These are phyloP conservation scores for Dryococelus australis DNA, from an alignment of 2,888 invertebrate species.

Conservation along the genomic window DNA sequence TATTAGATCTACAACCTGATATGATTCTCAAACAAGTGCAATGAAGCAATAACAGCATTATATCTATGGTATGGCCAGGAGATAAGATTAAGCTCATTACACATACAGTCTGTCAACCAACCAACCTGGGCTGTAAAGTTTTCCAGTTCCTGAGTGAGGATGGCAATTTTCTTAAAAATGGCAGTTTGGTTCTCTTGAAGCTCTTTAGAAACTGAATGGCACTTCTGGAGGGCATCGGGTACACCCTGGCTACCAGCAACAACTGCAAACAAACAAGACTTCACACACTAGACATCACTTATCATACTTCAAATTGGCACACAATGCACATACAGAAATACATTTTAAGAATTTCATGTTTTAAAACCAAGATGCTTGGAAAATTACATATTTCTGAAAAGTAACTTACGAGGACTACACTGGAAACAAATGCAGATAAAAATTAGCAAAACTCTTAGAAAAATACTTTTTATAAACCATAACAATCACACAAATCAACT, in stretches of 20 bases:
- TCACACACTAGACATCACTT: neutral
- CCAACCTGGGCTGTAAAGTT: constrained; percentile 1
- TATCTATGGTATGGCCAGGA: neutral
- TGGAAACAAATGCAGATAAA: no score
- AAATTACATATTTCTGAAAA: no score
- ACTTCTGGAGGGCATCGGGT: constrained; percentile 74
- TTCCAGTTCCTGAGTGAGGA: constrained; percentile 45
- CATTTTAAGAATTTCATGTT: neutral
- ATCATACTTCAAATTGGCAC: neutral
- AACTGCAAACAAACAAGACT: constrained; percentile 59
- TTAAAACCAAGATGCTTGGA: no score
- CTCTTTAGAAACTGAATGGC: constrained; percentile 73
- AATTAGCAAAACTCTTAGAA: no score
- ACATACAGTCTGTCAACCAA: neutral
- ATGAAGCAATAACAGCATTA: neutral
- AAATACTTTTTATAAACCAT: no score
- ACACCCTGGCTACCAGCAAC: constrained; percentile 72
- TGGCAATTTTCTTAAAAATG: constrained; percentile 65
- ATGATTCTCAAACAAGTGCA: no score
- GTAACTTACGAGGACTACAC: no score
- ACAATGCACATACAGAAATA: neutral
- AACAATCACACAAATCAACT: no score
- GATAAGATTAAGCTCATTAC: neutral
- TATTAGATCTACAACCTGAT: no score
- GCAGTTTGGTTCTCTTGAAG: constrained; percentile 72